Conservation (phyloP, 2,888 invertebrate genomes). For the Machimus atricapillus region DNA sequence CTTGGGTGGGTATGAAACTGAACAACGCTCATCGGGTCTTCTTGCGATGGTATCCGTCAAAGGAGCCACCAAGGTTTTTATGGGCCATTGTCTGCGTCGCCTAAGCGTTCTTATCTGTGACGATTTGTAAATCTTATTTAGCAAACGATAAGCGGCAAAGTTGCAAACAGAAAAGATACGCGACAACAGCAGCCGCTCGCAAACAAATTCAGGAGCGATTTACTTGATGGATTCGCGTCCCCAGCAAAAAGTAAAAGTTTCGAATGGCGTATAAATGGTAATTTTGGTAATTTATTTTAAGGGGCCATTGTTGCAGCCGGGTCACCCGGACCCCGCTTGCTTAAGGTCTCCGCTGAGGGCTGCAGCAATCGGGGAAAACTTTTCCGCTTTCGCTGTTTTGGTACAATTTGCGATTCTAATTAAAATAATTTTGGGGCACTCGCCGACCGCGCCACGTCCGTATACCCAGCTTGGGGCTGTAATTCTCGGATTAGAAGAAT, state of each 20-base stretch:
- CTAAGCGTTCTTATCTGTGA: neutral
- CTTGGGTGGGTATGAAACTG: neutral
- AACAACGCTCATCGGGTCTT: neutral
- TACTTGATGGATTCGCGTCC: slow-evolving; percentile 2
- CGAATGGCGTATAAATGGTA: slow-evolving; percentile 10
- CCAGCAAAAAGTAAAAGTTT: slow-evolving; percentile 13
- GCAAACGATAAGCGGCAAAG: neutral
- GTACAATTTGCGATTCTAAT: slow-evolving; percentile 19
- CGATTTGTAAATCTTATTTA: slow-evolving; percentile 16
- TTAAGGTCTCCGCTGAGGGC: neutral
- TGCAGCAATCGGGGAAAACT: neutral
- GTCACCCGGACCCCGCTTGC: neutral
- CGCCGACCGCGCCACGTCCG: neutral
- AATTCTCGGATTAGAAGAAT: neutral
- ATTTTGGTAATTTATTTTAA: neutral
- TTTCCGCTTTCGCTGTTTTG: neutral
- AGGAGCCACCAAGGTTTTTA: neutral
- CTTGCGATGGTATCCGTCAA: neutral
- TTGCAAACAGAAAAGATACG: neutral
- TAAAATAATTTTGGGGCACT: neutral
- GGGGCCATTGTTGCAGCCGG: neutral
- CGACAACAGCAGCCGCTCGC: neutral
- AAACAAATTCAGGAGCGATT: neutral
- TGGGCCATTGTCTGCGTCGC: neutral
- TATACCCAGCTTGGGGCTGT: neutral